Percentiles rank a stretch among this genome's conserved stretches.
These are phyloP conservation scores for Scomber japonicus DNA, from an alignment of 2,113 vertebrate genomes.

Conservation along the genomic window DNA sequence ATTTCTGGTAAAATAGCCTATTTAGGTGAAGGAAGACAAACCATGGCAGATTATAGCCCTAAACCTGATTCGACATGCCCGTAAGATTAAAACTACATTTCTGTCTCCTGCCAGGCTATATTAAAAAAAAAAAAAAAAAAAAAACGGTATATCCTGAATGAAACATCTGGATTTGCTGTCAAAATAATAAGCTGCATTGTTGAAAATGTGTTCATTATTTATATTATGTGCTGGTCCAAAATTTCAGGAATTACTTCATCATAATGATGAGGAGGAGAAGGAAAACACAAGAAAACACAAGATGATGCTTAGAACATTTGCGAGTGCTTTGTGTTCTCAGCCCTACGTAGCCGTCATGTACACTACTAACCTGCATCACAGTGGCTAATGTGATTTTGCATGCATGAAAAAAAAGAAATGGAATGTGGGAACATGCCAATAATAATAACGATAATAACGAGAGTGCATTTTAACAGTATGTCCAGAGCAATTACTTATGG, in stretches of 20 bases:
- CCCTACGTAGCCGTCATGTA: not conserved
- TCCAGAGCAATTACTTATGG: constrained; percentile 37
- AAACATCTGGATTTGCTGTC: constrained; percentile 36
- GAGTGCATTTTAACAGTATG: constrained; percentile 15
- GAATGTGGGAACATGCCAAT: constrained; percentile 34
- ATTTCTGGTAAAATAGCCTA: constrained; percentile 58
- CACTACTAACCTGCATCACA: constrained; percentile 3
- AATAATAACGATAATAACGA: constrained; percentile 40
- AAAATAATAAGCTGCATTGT: constrained; percentile 45
- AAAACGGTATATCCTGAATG: constrained; percentile 6
- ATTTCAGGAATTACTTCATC: constrained; percentile 29
- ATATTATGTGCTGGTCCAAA: not conserved
- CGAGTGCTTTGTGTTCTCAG: not conserved
- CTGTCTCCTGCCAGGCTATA: constrained; percentile 45
- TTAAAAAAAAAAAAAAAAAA: constrained; percentile 16
- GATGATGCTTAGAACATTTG: not conserved
- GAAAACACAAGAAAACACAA: constrained; percentile 6
- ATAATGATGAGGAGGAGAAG: constrained; percentile 22
- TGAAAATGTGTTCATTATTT: constrained; percentile 30
- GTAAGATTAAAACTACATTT: constrained; percentile 66
- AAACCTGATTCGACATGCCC: constrained; percentile 77
- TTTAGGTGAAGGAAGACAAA: constrained; percentile 65
- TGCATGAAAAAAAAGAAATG: constrained; percentile 1
- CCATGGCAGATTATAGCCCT: constrained; percentile 80
- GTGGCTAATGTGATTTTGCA: constrained; percentile 22